phyloP scores from a whole-genome alignment of 1,140 invertebrate genomes.

The Hyphantria cunea region DNA sequence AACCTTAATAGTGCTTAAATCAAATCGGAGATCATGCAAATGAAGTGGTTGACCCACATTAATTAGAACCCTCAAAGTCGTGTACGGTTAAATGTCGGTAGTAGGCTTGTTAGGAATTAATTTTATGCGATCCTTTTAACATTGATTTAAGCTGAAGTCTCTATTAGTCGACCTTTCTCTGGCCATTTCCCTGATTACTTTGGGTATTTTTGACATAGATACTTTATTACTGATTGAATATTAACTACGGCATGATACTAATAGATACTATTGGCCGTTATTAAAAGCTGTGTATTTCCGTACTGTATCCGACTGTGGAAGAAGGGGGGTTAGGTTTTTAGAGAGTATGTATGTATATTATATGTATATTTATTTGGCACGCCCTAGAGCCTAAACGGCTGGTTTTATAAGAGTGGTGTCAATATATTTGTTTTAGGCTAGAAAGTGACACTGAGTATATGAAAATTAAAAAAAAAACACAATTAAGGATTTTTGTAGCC shows the following conservation, averaged over 20 bases:
- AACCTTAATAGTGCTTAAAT: constrained; percentile 17
- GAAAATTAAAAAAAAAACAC: too few relatives aligned
- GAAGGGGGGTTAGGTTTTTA: too few relatives aligned
- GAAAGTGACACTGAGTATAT: too few relatives aligned
- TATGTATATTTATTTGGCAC: too few relatives aligned
- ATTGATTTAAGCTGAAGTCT: constrained; percentile 20
- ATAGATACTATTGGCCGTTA: too few relatives aligned
- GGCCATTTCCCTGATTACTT: constrained; percentile 20
- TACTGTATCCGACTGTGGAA: too few relatives aligned
- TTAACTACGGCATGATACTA: neutral
- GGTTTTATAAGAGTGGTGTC: too few relatives aligned
- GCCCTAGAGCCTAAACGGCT: too few relatives aligned
- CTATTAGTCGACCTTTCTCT: constrained; percentile 9
- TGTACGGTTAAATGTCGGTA: neutral
- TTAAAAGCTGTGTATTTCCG: too few relatives aligned
- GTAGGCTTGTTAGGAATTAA: constrained; percentile 7
- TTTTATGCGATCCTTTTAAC: constrained; percentile 16
- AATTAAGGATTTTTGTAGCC: too few relatives aligned
- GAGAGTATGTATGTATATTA: too few relatives aligned
- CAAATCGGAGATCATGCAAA: constrained; percentile 25
- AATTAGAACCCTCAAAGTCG: constrained; percentile 13
- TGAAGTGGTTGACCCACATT: constrained; percentile 14
- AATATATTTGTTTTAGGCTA: too few relatives aligned
- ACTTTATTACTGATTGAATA: neutral
- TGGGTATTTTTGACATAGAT: neutral